Evolutionary conservation across 2,113 vertebrate species (phyloP).

Genomic region (Chloropsis cyanopogon): DNA sequence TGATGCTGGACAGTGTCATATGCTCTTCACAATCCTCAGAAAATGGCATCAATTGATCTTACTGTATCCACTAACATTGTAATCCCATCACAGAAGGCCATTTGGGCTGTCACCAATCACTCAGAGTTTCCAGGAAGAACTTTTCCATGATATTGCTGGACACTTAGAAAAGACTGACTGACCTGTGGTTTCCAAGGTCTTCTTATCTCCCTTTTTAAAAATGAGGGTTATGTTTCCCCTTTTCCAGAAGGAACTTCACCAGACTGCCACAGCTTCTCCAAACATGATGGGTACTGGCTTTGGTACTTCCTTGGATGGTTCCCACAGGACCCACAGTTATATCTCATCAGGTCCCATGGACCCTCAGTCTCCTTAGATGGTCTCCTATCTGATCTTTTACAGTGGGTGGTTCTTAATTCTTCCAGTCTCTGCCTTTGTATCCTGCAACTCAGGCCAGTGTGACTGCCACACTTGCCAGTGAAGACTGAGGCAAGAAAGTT

Average conservation of each 20-base stretch:
- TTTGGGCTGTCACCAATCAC: neutral
- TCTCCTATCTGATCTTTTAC: neutral
- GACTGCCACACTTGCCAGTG: neutral
- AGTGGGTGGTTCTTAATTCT: neutral
- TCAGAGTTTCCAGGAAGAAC: neutral
- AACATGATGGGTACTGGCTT: neutral
- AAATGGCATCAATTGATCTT: neutral
- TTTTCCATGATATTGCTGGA: neutral
- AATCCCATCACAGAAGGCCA: neutral
- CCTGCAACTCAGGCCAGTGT: neutral
- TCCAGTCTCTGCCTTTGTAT: neutral
- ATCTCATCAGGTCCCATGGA: neutral
- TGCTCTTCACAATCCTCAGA: neutral
- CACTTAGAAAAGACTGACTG: neutral
- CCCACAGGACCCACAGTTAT: neutral
- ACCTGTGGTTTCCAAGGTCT: neutral
- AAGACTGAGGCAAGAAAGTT: neutral
- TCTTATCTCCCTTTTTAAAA: neutral
- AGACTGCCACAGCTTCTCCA: neutral
- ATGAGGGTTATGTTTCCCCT: neutral
- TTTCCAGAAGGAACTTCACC: neutral
- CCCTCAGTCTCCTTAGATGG: neutral
- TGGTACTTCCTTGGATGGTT: neutral
- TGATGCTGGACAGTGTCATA: rapidly evolving
- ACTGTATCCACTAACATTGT: neutral